phyloP scores from a whole-genome alignment of 2,797 vertebrate genomes.

The Urocyon cinereoargenteus region DNA sequence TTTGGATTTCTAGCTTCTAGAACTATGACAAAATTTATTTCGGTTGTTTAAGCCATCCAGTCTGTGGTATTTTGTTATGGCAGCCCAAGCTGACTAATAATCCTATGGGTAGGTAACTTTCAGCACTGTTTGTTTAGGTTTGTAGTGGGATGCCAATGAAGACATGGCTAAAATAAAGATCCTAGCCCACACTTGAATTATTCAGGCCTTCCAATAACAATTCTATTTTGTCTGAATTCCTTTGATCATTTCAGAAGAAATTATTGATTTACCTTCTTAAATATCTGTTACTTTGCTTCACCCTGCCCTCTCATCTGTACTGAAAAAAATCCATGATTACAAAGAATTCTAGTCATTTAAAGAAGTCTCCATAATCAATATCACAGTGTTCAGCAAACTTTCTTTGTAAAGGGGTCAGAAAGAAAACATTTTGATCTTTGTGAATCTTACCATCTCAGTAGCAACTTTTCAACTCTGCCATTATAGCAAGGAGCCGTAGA shows the following conservation, averaged over 20 bases:
- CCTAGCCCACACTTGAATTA: neutral
- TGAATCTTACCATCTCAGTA: neutral
- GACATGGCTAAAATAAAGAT: neutral
- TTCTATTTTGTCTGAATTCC: conserved; percentile 40
- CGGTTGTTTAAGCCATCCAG: neutral
- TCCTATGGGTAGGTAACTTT: neutral
- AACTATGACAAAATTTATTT: neutral
- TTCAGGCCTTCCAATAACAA: neutral
- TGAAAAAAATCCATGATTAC: conserved; percentile 16
- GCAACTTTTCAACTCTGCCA: neutral
- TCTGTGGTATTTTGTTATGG: neutral
- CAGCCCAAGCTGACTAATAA: neutral
- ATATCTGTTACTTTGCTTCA: neutral
- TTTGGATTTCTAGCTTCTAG: neutral
- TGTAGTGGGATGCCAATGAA: neutral
- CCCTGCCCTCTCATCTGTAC: neutral
- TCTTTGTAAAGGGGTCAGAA: neutral
- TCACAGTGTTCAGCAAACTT: neutral
- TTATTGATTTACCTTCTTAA: conserved; percentile 18
- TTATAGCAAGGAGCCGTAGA: neutral
- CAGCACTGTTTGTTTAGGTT: neutral
- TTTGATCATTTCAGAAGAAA: conserved; percentile 39
- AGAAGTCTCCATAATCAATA: neutral
- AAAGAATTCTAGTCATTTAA: conserved; percentile 40
- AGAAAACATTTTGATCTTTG: conserved; percentile 44